These are phyloP conservation scores for Solea senegalensis DNA, from an alignment of 2,113 vertebrate genomes.

Conservation along the genomic window DNA sequence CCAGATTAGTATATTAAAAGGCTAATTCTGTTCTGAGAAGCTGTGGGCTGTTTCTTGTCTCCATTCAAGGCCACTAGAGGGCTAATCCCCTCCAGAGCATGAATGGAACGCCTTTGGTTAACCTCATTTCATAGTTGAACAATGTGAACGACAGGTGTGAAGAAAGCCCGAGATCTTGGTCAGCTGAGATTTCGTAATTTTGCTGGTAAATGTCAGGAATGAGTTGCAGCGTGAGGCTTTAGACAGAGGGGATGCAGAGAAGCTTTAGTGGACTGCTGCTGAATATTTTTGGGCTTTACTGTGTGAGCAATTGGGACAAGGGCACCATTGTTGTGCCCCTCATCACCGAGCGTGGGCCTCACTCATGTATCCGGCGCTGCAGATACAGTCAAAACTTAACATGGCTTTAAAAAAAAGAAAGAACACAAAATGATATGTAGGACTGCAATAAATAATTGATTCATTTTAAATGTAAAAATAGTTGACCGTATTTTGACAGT, in stretches of 20 bases:
- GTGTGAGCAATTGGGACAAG: conserved; percentile 40
- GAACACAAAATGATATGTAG: neutral
- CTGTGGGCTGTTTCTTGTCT: conserved; percentile 34
- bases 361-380: neutral
- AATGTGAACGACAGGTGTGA: conserved; percentile 6
- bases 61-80: conserved; percentile 14
- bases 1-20: conserved; percentile 71
- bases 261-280: conserved; percentile 3
- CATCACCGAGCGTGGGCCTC: conserved; percentile 5
- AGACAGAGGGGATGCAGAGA: neutral
- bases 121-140: conserved; percentile 14
- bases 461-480: too few species aligned
- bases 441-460: too few species aligned
- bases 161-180: neutral
- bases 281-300: conserved; percentile 24
- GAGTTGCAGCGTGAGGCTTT: neutral
- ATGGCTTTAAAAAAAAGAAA: neutral
- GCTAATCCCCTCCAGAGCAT: conserved; percentile 48
- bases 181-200: too few species aligned
- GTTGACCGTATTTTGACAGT: too few species aligned
- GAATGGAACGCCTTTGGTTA: conserved; percentile 34
- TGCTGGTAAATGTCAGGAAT: neutral
- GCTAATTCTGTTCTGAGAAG: conserved; percentile 63
- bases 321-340: conserved; percentile 42
- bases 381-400: conserved; percentile 11